phyloP scores from a whole-genome alignment of 2,797 vertebrate genomes.

The Bradypus variegatus region DNA sequence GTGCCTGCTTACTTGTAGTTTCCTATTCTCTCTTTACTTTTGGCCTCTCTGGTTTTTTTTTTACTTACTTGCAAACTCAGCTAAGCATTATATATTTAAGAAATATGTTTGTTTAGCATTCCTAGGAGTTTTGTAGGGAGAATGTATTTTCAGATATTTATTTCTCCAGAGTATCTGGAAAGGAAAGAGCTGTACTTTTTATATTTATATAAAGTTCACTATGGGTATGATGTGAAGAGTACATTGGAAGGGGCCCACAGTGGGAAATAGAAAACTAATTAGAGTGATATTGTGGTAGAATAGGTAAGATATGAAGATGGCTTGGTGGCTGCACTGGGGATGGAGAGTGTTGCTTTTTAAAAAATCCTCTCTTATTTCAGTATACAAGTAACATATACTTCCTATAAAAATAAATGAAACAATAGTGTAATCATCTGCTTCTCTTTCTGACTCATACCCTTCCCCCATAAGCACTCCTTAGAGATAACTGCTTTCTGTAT shows the following conservation, averaged over 20 bases:
- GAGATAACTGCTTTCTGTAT: neutral
- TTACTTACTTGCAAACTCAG: neutral
- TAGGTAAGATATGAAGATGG: neutral
- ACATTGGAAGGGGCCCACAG: neutral
- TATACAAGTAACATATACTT: neutral
- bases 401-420: neutral
- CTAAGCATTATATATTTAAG: neutral
- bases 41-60: neutral
- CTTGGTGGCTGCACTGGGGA: neutral
- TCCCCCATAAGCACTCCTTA: neutral
- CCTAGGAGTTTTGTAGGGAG: neutral
- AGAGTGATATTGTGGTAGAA: neutral
- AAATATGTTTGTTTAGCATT: neutral
- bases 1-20: too few species aligned
- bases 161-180: neutral
- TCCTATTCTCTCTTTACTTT: neutral
- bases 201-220: neutral
- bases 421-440: neutral
- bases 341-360: neutral
- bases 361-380: neutral
- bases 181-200: neutral
- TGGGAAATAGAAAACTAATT: neutral
- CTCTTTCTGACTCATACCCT: neutral
- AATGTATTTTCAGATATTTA: neutral
- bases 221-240: neutral